Base-by-base conservation (phyloP, 2,113 vertebrate species). In the Corythoichthys haematopterus region DNA sequence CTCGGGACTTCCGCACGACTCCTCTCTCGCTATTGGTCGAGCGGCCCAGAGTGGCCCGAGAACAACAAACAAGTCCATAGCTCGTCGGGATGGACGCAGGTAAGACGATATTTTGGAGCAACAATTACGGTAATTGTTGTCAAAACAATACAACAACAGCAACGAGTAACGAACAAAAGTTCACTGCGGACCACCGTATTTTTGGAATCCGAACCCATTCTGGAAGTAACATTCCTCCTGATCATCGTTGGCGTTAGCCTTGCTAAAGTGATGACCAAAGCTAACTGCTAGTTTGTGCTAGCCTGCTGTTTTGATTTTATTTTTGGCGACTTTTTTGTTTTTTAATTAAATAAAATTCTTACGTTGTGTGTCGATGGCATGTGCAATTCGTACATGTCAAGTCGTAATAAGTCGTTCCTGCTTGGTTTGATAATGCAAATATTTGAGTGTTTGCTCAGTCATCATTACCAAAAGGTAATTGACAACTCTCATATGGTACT, bases 21-120 rank as follows among this genome's bases (percentile, higher is more conserved):
- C 37, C 40, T 80, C 40, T 46, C 61, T 65, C 76, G 50, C 68
- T 16, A 92, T 91, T 91, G 81, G 90, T 62, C 73, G 40, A 70
- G 43, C 52, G 37, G 51, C 33, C 66, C 66, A 48, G 56, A 70
- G 40, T 37, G 69, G 33, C 33, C 77, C 59, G 80, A 80, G 75
- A 77, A 87, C 83, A 85, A 87, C 88, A 85, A 92, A 87, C 90
- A 90, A 85, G 89, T 67, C 88, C 90, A 88, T 86, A 86, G 74
- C 84, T 80, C 85, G 87, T 90, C 92, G 90, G 90, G 85, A 93
- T 93, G 92, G 92, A 92, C 90, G 91, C 92, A 90, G 91, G 92
- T 93, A 90, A 86, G 82, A 35, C 62, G 53, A 74, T n/a, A 68
- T 67, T 76, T 73, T 69, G 13, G 1, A 48, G 13, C 38, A 40